A percentile compares a stretch with the other conserved stretches of the same genome.
Conservation (phyloP, 2,888 invertebrate genomes). For the Caenorhabditis parvicauda region DNA sequence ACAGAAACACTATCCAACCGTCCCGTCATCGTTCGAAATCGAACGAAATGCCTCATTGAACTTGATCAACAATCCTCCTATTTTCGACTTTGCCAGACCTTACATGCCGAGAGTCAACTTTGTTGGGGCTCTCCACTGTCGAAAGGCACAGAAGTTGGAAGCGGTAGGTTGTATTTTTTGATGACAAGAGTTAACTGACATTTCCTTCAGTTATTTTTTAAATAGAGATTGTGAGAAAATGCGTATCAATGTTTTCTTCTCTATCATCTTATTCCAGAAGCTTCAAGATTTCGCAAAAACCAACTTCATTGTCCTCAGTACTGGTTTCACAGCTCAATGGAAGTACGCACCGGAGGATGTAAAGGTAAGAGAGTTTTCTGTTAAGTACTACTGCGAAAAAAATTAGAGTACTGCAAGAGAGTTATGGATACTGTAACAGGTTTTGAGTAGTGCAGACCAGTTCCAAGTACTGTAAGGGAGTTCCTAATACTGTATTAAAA, state of each 20-base stretch:
- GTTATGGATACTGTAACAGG: no score
- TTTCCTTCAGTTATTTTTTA: neutral
- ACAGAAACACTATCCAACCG: conserved; percentile 40
- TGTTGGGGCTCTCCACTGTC: conserved; percentile 61
- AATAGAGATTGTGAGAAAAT: neutral
- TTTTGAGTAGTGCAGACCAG: no score
- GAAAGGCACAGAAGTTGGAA: conserved; percentile 42
- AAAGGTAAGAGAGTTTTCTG: conserved; percentile 36
- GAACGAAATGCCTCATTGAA: conserved; percentile 62
- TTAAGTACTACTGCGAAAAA: no score
- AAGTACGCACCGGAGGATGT: conserved; percentile 42
- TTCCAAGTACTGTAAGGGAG: no score
- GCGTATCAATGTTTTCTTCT: neutral
- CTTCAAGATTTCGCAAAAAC: conserved; percentile 39
- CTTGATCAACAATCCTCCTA: conserved; percentile 61
- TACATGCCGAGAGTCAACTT: conserved; percentile 62
- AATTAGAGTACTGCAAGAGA: no score
- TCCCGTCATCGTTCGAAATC: conserved; percentile 49
- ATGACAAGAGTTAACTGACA: neutral
- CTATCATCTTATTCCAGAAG: conserved; percentile 29
- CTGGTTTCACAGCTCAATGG: conserved; percentile 57
- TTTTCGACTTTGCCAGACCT: conserved; percentile 62
- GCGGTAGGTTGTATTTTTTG: conserved; percentile 25
- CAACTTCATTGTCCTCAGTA: conserved; percentile 56
- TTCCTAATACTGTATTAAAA: no score